Base-by-base conservation (phyloP, 2,888 invertebrate species). In the Hartigia nigra region DNA sequence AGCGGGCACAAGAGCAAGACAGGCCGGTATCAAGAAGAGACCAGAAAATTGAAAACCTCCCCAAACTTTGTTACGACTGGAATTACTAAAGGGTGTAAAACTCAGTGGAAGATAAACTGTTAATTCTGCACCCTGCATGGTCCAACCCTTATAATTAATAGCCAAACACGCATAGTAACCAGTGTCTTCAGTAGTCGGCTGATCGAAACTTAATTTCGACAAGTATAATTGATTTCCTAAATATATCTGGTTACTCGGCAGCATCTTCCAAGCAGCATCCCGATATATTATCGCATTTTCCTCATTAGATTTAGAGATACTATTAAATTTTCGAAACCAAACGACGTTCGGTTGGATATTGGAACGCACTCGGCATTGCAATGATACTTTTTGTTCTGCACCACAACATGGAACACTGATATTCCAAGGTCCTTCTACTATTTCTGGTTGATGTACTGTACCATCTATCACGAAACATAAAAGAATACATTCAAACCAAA, bases 141-240 rank as follows among this genome's bases (percentile, higher is more conserved):
- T 76, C 78, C 78, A 79, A 31, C 78, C 78, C 36, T 79, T 79
- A 76, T 79, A 79, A 74, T 79, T 79, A 14, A 79, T 79, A n/a
- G 78, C 78, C 23, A 79, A 34, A 76, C 78, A 79, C 36, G 78
- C 76, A 74, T 79, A 79, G 69, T 76, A 79, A 4, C 78, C 78
- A 74, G 76, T 76, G 69, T 79, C 78, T 12, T 79, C 78, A n/a
- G 72, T 32, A 72, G 14, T 31, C 3, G 75, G 74, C 37, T 76
- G 76, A 55, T 79, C 78, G 32, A 79, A 79, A 76, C 76, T 79
- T n/a, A 79, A 75, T 74, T 79, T 79, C 11, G 78, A 79, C 55
- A 79, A 79, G 69, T 79, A 79, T 31, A 79, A 37, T 74, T 79
- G 78, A 79, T 76, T 37, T 34, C 76, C 78, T 31, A 79, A 70